Percentiles rank a stretch among this genome's conserved stretches.
Evolutionary conservation across 92 coral and sea anemone species (phyloP).

Genomic region (Meandrina meandrites): DNA sequence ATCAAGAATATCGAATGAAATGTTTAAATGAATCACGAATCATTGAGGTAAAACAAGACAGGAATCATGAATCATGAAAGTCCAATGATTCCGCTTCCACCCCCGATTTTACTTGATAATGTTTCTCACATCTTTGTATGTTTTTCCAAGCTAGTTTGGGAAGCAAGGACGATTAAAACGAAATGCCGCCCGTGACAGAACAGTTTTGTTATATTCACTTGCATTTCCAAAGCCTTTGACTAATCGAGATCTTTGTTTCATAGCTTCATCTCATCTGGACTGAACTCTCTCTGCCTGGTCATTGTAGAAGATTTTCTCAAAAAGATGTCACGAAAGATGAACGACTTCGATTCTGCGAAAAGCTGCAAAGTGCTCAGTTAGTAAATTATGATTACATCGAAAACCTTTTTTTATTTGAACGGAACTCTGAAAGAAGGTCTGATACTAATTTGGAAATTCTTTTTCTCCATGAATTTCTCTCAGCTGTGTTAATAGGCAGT

Average conservation of each 20-base stretch:
- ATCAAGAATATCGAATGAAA: too few relatives aligned
- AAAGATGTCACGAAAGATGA: slow-evolving; percentile 41
- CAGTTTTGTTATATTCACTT: too few relatives aligned
- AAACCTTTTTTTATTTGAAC: not conserved
- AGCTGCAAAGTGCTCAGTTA: slow-evolving; percentile 58
- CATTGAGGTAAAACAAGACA: too few relatives aligned
- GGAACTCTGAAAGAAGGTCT: not conserved
- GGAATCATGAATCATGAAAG: too few relatives aligned
- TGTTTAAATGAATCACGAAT: too few relatives aligned
- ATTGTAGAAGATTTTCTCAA: slow-evolving; percentile 67
- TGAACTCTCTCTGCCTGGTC: slow-evolving; percentile 58
- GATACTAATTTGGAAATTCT: not conserved
- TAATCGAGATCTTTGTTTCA: not conserved
- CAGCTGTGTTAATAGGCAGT: slow-evolving; percentile 59
- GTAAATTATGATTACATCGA: not conserved
- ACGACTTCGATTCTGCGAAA: slow-evolving; percentile 59
- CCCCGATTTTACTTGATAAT: too few relatives aligned
- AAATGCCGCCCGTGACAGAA: not conserved
- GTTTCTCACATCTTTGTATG: not conserved
- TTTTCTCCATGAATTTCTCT: not conserved
- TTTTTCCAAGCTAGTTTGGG: not conserved
- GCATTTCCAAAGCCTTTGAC: not conserved
- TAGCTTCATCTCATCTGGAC: slow-evolving; percentile 69
- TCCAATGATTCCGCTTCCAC: too few relatives aligned
- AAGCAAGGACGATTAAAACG: not conserved